Base-by-base conservation (phyloP, 2,888 invertebrate genomes). In the Baronia brevicornis region DNA sequence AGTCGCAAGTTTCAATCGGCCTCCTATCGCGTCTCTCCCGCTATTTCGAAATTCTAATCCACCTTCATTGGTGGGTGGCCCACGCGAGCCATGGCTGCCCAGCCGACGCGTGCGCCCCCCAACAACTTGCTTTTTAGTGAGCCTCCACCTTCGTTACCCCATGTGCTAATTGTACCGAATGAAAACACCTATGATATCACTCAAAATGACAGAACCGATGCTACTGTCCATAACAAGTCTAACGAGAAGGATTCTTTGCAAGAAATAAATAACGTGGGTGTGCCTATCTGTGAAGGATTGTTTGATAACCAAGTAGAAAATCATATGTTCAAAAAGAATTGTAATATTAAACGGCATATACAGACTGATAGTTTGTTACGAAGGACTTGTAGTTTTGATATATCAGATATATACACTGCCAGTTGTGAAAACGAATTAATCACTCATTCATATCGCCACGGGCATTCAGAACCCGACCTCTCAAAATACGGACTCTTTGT, bases 191-290 rank as follows among this genome's bases (percentile, higher is more conserved):
- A 55, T 41, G 60, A 52, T 33, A 45, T 44, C 28, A 51, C 50
- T 43, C 41, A 41, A 37, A 45, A 44, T 36, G 44, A 51, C 51
- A 47, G 51, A 43, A 48, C 56, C 36, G 43, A 57, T 38, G 55
- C 58, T 44, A 43, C 49, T 42, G 46, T 46, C 54, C 53, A 48
- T 54, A 60, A 47, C 50, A 64, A 66, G 65, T 62, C 63, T 65
- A 65, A 64, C 56, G 60, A 66, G 65, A 60, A 60, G 41, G 52
- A 63, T 61, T 60, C 61, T 46, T 65, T 80, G 56, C 60, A 65
- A 42, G 69, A 80, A 62, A 84, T 84, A 73, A 84, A 84, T 68
- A 82, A 79, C 60, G 74, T 80, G 58, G 80, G 80, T 60, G 71
- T 80, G 52, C 82, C 84, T 36, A 67, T 61, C 35, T 71, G 54